Evolutionary conservation across 2,797 vertebrate genomes (phyloP).

Genomic region (Choloepus didactylus): DNA sequence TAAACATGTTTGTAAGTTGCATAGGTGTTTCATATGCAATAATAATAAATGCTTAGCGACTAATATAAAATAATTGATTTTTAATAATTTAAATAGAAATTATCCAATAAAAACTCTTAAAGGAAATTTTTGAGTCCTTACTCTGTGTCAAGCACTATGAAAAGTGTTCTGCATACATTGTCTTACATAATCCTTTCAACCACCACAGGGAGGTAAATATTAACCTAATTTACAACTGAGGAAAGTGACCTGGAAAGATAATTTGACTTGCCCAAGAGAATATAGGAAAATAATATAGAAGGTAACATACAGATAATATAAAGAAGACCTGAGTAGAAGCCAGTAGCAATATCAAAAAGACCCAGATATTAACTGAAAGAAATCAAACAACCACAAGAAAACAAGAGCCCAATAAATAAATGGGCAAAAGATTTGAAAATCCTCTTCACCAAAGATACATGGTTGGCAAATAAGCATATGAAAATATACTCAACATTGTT

Average conservation of each 20-base stretch:
- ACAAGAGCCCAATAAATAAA: not conserved
- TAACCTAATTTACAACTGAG: slow-evolving; percentile 23
- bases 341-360: not conserved
- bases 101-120: not conserved
- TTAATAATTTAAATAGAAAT: slow-evolving; percentile 3
- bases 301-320: not conserved
- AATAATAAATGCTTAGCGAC: not conserved
- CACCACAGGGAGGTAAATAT: not conserved
- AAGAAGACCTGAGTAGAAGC: not conserved
- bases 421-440: slow-evolving; percentile 15
- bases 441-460: not conserved
- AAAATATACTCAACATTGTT: not conserved
- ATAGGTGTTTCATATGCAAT: not conserved
- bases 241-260: slow-evolving; percentile 19
- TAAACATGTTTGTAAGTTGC: not conserved
- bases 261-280: not conserved
- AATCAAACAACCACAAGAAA: slow-evolving; percentile 35
- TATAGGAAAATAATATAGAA: not conserved
- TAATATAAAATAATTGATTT: slow-evolving; percentile 9
- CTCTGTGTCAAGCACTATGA: not conserved
- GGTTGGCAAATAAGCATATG: not conserved
- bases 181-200: slow-evolving; percentile 33
- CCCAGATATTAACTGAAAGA: not conserved
- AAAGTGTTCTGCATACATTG: not conserved
- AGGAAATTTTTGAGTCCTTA: not conserved